Evolutionary conservation across 2,797 vertebrate genomes (phyloP), one percentile per base, ranked within the genome.

Genomic region (Vultur gryphus): DNA sequence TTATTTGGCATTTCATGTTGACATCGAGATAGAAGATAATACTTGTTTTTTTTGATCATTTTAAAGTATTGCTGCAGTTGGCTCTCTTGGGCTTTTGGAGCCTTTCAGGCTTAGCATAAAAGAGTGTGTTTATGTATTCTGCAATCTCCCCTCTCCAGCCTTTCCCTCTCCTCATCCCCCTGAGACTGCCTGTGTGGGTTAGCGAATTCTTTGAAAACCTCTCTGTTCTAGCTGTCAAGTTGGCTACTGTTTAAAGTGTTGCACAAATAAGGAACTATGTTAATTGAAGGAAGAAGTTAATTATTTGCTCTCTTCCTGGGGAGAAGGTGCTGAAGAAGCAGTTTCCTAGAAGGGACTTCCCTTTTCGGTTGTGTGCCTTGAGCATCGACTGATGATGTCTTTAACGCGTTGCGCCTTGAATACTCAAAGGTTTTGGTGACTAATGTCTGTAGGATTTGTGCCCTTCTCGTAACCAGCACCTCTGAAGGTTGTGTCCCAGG

Each of bases 21-120:
- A 72, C 49, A 58, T 20, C n/a, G 62, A 72, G 79, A 28, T 88
- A n/a, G 4, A 37, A 81, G 69, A 23, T 51, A 90, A 54, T 61
- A 29, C 77, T 88, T 86, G 87, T 62, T 49, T 33, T 44, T 77
- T 91, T 72, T 94, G 65, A 92, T 91, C 58, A 13, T 35, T 77
- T 65, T 57, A 10, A 93, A 90, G 46, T 3, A 1, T 62, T 66
- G 69, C 61, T 93, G 80, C 59, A 46, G 11, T 1, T 48, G 43
- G 43, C 43, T 92, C 93, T 87, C 90, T 8, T 52, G 92, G 93
- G 95, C 70, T 92, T 92, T 65, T 19, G 84, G 39, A 93, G 55
- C 89, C 90, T 93, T 95, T 84, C 59, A 82, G 64, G 84, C 51
- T 92, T 80, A 72, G 78, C 66, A 69, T 90, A 24, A 92, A 92